These are phyloP conservation scores for Strigops habroptila DNA, from an alignment of 2,113 vertebrate genomes.

Conservation along the genomic window DNA sequence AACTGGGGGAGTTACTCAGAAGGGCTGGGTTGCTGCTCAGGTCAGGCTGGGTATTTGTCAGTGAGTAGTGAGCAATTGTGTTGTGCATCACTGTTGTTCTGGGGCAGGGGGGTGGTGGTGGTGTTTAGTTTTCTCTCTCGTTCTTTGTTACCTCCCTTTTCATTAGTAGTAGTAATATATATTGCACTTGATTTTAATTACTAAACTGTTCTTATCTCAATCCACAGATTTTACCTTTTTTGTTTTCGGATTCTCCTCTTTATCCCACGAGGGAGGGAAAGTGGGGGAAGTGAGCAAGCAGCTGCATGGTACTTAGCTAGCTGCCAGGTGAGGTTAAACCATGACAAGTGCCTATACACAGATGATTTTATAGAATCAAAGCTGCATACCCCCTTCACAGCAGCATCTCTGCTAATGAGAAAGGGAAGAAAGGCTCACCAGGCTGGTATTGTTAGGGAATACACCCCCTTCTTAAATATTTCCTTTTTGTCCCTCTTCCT, in stretches of 20 bases:
- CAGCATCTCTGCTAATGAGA: neutral
- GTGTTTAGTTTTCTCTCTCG: neutral
- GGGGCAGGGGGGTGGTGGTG: no score
- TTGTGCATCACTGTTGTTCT: neutral
- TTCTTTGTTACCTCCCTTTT: neutral
- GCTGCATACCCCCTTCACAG: neutral
- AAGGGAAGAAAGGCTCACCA: neutral
- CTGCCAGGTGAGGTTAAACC: neutral
- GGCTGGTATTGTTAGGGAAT: neutral
- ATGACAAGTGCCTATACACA: neutral
- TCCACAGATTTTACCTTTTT: neutral
- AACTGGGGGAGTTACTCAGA: neutral
- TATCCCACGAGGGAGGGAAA: neutral
- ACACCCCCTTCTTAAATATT: neutral
- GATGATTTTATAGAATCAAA: neutral
- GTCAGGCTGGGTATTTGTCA: neutral
- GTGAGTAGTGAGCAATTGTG: neutral
- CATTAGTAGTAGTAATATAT: neutral
- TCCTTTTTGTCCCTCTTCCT: neutral
- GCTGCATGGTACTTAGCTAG: neutral
- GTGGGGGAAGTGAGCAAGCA: neutral
- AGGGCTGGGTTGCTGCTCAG: neutral
- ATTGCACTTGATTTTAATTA: neutral
- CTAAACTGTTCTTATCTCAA: neutral
- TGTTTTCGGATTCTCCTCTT: neutral